Evolutionary conservation across 1,140 invertebrate genomes (phyloP).

Genomic region (Caenorhabditis elegans): DNA sequence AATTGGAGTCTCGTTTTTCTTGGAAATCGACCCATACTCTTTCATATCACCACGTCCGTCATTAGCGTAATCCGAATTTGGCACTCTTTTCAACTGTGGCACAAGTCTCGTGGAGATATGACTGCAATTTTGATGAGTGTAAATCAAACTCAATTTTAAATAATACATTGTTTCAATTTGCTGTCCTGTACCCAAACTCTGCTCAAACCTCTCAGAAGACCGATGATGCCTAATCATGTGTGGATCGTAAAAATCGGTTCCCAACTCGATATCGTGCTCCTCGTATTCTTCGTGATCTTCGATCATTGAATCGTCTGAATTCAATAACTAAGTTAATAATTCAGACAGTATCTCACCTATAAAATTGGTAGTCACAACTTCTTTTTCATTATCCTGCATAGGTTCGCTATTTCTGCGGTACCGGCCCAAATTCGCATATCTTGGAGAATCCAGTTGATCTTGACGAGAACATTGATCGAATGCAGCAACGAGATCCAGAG

Average conservation of each 20-base stretch:
- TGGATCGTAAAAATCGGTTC: neutral
- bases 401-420: constrained; percentile 3
- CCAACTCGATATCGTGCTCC: neutral
- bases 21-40: no score
- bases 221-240: neutral
- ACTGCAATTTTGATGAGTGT: no score
- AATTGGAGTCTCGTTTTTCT: no score
- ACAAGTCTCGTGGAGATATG: no score
- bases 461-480: neutral
- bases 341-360: neutral
- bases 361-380: neutral
- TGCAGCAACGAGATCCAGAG: neutral
- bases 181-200: neutral
- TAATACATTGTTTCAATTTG: no score
- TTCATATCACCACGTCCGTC: no score
- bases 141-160: no score
- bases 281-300: neutral
- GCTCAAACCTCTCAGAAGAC: neutral
- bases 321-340: neutral
- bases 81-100: no score
- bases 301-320: constrained; percentile 6
- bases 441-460: neutral
- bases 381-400: constrained; percentile 5
- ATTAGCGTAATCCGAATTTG: no score
- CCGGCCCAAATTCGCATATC: neutral